Conservation (phyloP, 2,888 invertebrate species). For the Drosophila subsilvestris region DNA sequence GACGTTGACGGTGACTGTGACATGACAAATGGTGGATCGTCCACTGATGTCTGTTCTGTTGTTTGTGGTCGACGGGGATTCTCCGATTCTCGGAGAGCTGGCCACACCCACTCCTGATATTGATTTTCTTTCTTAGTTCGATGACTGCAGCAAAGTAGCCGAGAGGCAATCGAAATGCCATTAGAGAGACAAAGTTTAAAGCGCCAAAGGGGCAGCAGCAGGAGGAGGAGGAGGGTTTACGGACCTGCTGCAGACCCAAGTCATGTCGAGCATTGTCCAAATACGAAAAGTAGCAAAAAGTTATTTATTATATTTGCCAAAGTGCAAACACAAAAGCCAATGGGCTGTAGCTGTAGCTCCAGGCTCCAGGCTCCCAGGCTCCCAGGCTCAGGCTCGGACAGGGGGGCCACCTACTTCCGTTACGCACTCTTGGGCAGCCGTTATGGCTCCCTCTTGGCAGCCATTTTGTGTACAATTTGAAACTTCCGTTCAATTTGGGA, state of each 20-base stretch:
- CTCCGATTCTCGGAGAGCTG: neutral
- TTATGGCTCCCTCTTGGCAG: slow-evolving; percentile 53
- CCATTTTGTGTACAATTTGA: slow-evolving; percentile 66
- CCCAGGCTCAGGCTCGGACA: slow-evolving; percentile 2
- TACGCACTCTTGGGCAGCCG: slow-evolving; percentile 49
- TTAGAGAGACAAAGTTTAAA: slow-evolving; percentile 73
- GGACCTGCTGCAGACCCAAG: slow-evolving; percentile 22
- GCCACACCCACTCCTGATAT: slow-evolving; percentile 12
- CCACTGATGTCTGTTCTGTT: slow-evolving; percentile 27
- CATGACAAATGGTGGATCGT: slow-evolving; percentile 44
- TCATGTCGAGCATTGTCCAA: slow-evolving; percentile 56
- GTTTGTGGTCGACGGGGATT: slow-evolving; percentile 17
- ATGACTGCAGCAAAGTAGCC: slow-evolving; percentile 35
- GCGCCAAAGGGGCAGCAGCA: slow-evolving; percentile 25
- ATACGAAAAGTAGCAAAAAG: slow-evolving; percentile 70
- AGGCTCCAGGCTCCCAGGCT: neutral
- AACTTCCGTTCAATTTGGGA: slow-evolving; percentile 63
- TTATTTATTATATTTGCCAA: slow-evolving; percentile 78
- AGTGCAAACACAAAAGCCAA: slow-evolving; percentile 53
- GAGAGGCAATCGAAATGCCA: slow-evolving; percentile 65
- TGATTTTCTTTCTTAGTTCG: slow-evolving; percentile 27
- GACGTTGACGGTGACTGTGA: slow-evolving; percentile 11
- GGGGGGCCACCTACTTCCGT: slow-evolving; percentile 51
- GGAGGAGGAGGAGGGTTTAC: slow-evolving; percentile 2
- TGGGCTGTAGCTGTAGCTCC: neutral